Base-by-base conservation (phyloP, 2,888 invertebrate species). In the Coelopa pilipes region DNA sequence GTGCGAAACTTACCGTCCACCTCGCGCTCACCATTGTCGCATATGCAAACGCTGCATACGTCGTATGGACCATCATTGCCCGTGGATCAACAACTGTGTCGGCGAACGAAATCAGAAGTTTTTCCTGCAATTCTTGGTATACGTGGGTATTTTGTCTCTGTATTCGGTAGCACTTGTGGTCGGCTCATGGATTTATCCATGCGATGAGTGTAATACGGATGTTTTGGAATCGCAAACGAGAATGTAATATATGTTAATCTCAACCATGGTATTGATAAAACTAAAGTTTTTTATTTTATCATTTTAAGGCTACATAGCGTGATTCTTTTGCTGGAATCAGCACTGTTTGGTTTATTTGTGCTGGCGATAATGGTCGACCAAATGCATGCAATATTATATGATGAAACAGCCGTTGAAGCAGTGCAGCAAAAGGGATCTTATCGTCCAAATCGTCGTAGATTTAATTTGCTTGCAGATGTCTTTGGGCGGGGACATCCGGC, bases 21-120 rank as follows among this genome's bases (percentile, higher is more conserved):
- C 95, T 0, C 88, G 94, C 78, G 95, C 96, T 10, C 95, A 96
- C 87, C 96, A 96, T 85, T 96, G 96, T 87, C 91, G 95, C 80
- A 93, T 96, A 78, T 96, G 96, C 84, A 92, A 93, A 81, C 89
- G 95, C 77, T 96, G 96, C 84, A 92, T 96, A 71, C 81, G 87
- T 3, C 84, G 86, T 63, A 86, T 88, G 86, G 87, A 87, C 74
- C 87, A 87, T 65, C 96, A 96, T 87, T 96, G 96, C 86, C 94
- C 95, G 7, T 95, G 95, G 95, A 96, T 96, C 66, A 97, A 97
- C 86, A 97, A 97, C 87, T 96, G 96, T 87, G 95, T 96, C 7
- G 96, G 96, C 62, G 96, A 96, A 88, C 91, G 92, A 82, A 96
- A 97, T 89, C 96, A 96, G 88, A 96, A 96, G 86, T 96, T 93